These are phyloP conservation scores for Trisateles emortualis DNA, from an alignment of 2,888 invertebrate species.

Conservation along the genomic window DNA sequence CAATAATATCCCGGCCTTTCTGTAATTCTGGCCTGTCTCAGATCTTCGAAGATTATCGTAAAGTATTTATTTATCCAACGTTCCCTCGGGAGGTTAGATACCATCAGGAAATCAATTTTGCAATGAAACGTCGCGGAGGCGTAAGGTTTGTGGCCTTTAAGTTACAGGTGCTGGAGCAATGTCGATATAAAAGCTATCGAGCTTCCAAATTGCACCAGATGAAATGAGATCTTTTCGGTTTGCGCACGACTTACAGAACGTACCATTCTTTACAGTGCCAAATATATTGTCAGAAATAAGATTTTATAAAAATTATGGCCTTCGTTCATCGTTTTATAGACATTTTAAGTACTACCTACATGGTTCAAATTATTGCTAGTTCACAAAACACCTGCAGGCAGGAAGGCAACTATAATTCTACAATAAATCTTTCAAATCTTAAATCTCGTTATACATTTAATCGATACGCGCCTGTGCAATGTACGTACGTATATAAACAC, in stretches of 20 bases:
- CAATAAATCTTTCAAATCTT: slow-evolving; percentile 45
- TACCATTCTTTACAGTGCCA: too few species aligned
- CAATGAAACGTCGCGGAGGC: slow-evolving; percentile 81
- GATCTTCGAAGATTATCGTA: slow-evolving; percentile 81
- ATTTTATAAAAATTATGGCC: neutral
- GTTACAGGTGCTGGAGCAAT: slow-evolving; percentile 70
- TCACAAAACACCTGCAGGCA: slow-evolving; percentile 35
- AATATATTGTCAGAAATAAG: neutral
- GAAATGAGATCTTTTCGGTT: slow-evolving; percentile 8
- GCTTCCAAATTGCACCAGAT: slow-evolving; percentile 41
- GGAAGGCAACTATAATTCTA: slow-evolving; percentile 41
- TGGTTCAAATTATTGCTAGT: slow-evolving; percentile 30
- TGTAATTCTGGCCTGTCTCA: slow-evolving; percentile 82
- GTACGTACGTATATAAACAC: slow-evolving; percentile 31
- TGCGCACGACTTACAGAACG: neutral
- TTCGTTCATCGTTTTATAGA: slow-evolving; percentile 19
- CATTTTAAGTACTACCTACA: slow-evolving; percentile 13
- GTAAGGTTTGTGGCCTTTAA: slow-evolving; percentile 74
- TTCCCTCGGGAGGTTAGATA: slow-evolving; percentile 83
- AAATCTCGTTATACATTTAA: slow-evolving; percentile 42
- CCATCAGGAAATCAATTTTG: slow-evolving; percentile 85
- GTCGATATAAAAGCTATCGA: slow-evolving; percentile 64
- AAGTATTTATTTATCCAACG: slow-evolving; percentile 85
- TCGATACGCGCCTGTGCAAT: slow-evolving; percentile 32
- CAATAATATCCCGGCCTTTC: slow-evolving; percentile 80